phyloP scores from a whole-genome alignment of 2,888 invertebrate species.

The Cepaea hortensis region DNA sequence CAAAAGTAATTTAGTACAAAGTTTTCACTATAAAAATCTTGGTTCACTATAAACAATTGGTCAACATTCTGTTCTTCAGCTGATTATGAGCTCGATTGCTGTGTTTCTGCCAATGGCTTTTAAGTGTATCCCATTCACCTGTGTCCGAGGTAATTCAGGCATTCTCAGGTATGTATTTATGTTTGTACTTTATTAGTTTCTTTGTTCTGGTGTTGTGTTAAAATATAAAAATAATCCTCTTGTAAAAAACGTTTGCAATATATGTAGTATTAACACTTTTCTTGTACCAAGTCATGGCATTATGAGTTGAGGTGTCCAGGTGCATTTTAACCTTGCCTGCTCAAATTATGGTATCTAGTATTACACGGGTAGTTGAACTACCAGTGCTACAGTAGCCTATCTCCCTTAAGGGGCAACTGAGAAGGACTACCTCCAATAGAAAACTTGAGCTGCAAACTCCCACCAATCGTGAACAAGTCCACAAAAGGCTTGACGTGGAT shows the following conservation, averaged over 20 bases:
- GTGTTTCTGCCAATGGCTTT: constrained; percentile 74
- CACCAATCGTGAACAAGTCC: too few relatives aligned
- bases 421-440: too few relatives aligned
- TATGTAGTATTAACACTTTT: neutral
- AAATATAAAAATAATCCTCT: neutral
- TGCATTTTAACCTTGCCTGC: too few relatives aligned
- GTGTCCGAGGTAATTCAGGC: constrained; percentile 57
- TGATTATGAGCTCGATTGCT: constrained; percentile 69
- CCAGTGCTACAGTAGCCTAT: too few relatives aligned
- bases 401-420: too few relatives aligned
- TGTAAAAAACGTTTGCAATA: neutral
- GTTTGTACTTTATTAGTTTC: neutral
- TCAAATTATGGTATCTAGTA: too few relatives aligned
- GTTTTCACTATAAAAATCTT: too few relatives aligned
- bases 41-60: too few relatives aligned
- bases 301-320: neutral
- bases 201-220: neutral
- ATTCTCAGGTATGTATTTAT: constrained; percentile 56
- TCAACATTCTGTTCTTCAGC: constrained; percentile 55
- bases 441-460: too few relatives aligned
- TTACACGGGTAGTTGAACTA: too few relatives aligned
- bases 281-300: neutral
- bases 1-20: too few relatives aligned
- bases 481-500: too few relatives aligned
- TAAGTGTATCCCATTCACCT: constrained; percentile 67